These are phyloP conservation scores for Misgurnus anguillicaudatus DNA, from an alignment of 2,113 vertebrate species.

Conservation along the genomic window DNA sequence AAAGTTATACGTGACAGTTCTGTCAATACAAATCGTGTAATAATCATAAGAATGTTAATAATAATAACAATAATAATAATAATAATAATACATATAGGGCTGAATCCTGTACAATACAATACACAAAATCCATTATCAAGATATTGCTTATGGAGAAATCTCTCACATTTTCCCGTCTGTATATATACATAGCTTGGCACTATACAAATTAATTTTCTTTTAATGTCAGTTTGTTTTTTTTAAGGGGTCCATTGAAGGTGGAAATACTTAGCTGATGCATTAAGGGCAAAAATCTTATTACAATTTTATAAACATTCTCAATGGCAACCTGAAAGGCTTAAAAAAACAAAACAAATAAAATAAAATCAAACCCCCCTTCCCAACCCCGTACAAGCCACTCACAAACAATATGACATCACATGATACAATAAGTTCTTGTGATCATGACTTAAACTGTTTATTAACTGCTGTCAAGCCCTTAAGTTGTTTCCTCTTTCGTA, in stretches of 20 bases:
- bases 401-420: constrained; percentile 71
- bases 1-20: constrained; percentile 74
- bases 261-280: constrained; percentile 61
- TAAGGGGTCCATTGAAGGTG: constrained; percentile 61
- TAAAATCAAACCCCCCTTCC: constrained; percentile 49
- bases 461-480: constrained; percentile 78
- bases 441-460: constrained; percentile 65
- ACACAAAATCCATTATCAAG: constrained; percentile 79
- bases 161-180: constrained; percentile 74
- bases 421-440: constrained; percentile 66
- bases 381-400: constrained; percentile 53
- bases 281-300: constrained; percentile 62
- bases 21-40: constrained; percentile 76
- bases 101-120: constrained; percentile 82
- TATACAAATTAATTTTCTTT: constrained; percentile 72
- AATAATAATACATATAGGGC: constrained; percentile 82
- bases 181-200: constrained; percentile 82
- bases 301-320: constrained; percentile 73
- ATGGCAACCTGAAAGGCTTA: constrained; percentile 69
- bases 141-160: constrained; percentile 83
- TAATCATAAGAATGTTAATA: constrained; percentile 62
- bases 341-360: constrained; percentile 46
- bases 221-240: constrained; percentile 55
- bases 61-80: constrained; percentile 63
- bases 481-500: constrained; percentile 58